Evolutionary conservation across 2,888 invertebrate species (phyloP).

Genomic region (Himalopsyche japonica): DNA sequence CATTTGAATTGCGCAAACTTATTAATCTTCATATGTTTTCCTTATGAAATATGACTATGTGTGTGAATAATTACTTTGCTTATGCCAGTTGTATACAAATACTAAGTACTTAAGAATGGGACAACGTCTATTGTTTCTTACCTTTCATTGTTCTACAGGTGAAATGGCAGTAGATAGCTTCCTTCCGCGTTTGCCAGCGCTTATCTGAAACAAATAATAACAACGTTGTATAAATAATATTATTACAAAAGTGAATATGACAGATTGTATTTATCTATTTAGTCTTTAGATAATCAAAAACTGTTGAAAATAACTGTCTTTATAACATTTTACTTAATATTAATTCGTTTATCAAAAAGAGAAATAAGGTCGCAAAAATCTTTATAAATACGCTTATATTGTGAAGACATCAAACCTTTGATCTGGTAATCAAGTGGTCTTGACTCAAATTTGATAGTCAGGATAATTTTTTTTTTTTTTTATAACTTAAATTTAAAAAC

Average conservation of each 20-base stretch:
- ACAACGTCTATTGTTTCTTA: slow-evolving; percentile 29
- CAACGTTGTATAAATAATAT: not conserved
- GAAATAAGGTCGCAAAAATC: no score
- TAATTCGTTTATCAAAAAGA: no score
- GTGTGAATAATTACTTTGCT: not conserved
- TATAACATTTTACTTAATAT: no score
- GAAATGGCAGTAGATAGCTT: slow-evolving; percentile 25
- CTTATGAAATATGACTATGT: not conserved
- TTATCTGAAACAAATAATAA: slow-evolving; percentile 16
- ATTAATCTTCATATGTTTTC: not conserved
- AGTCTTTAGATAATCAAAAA: no score
- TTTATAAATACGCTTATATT: no score
- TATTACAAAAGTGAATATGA: not conserved
- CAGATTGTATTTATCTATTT: not conserved
- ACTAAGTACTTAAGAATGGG: not conserved
- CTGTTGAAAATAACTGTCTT: no score
- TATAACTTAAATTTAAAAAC: no score
- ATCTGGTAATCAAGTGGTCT: no score
- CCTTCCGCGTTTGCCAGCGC: slow-evolving; percentile 18
- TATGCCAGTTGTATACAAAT: not conserved
- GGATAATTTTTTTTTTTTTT: no score
- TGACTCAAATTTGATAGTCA: no score
- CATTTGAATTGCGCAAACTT: not conserved
- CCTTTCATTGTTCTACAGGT: slow-evolving; percentile 33
- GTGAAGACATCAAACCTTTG: no score